Evolutionary conservation across 2,113 vertebrate species (phyloP).

Genomic region (Cathartes aura): DNA sequence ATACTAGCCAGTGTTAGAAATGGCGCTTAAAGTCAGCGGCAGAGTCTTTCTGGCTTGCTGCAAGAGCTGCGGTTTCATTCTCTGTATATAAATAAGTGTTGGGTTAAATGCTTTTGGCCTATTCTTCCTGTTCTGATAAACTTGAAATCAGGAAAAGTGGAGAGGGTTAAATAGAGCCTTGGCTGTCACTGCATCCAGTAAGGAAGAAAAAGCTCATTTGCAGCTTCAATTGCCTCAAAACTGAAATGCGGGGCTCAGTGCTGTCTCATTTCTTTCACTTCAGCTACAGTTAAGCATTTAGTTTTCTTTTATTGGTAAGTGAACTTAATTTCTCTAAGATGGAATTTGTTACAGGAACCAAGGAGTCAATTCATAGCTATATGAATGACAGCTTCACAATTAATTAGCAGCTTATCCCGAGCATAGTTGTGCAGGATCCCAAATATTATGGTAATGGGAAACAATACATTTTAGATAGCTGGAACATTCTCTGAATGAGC

Average conservation of each 20-base stretch:
- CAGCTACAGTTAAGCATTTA: neutral
- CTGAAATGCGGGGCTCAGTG: neutral
- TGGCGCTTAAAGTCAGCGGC: rapidly evolving
- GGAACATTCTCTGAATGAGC: neutral
- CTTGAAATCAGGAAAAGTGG: neutral
- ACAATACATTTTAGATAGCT: neutral
- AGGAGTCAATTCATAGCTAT: neutral
- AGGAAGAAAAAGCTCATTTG: neutral
- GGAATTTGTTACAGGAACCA: neutral
- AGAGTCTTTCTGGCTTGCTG: neutral
- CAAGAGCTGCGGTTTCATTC: neutral
- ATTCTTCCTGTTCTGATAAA: neutral
- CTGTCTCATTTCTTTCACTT: neutral
- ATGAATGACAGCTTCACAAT: neutral
- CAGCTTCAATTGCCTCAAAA: neutral
- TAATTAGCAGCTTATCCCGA: neutral
- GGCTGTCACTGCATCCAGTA: neutral
- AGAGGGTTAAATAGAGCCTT: neutral
- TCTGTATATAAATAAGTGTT: neutral
- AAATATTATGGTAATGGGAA: neutral
- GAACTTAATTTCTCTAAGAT: neutral
- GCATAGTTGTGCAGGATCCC: neutral
- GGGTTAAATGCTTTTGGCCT: neutral
- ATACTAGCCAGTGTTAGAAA: neutral
- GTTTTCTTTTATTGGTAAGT: conserved; percentile 5